Evolutionary conservation across 1,140 invertebrate species (phyloP), one percentile per base, ranked within the genome.

Genomic region (Hyles euphorbiae): DNA sequence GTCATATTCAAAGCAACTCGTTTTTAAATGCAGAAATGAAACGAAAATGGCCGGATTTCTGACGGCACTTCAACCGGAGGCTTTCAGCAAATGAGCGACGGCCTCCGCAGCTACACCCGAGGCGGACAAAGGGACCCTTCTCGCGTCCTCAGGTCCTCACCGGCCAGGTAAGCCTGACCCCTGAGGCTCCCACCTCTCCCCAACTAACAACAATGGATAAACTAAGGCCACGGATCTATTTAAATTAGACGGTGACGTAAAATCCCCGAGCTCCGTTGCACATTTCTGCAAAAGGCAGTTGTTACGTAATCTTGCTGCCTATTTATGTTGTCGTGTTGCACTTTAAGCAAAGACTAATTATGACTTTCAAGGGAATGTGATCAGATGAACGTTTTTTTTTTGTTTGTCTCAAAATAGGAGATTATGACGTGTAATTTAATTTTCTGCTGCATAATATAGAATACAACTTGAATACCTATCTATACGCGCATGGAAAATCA

Each of bases 31-130:
- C 58, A 54, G 52, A 61, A 61, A 58, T 62, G 61, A 54, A 66
- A 67, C 60, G 61, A 66, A 70, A 74, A 72, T 71, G 65, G 70
- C 63, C 63, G 67, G 65, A 68, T 61, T 70, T 72, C 64, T 74
- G 65, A 64, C 65, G 74, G 72, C 70, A 78, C 72, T 78, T 81
- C 72, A 75, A 56, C 61, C 68, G 52, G 50, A 60, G 56, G 69
- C 72, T 74, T 72, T 74, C 69, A 72, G 69, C 67, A 74, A 74
- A 74, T 74, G 72, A 74, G 69, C 72, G 67, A 62, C 68, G 63
- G 61, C 64, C 64, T 69, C 53, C 59, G 51, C 57, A 55, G 54
- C 61, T 44, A 43, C 54, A 32, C 57, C 45, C 60, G 54, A 55
- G 47, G 58, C 51, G 66, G 48, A 74, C 68, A 74, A 71, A 74